Base-by-base conservation (phyloP, 2,113 vertebrate species). In the Aramus guarauna region DNA sequence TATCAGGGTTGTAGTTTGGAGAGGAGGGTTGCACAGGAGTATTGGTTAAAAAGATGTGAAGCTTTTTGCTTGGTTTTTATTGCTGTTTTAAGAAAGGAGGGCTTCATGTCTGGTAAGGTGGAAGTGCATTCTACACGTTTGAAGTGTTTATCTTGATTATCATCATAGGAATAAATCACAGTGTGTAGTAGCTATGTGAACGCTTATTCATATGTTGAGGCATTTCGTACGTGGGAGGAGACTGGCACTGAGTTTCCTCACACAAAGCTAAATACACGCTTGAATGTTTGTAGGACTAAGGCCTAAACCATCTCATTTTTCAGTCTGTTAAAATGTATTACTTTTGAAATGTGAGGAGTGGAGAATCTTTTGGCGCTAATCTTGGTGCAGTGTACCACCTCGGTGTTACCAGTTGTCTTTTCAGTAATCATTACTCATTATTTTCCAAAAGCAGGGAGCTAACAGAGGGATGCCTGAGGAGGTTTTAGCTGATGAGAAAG, bases 51-150 rank as follows among this genome's bases (percentile, higher is more conserved):
- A 58, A 60, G 15, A 22, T 79, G n/a, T 34, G 36, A 43, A 52
- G 8, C 2, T 14, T 87, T 90, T 55, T 82, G 12, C 47, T 80
- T 73, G 12, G 2, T 7, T 73, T 69, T 74, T 36, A 4, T 77
- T n/a, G 5, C 52, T 43, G 9, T 67, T 81, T 80, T 58, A 45
- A n/a, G 59, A 58, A 90, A 80, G n/a, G 85, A 76, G 12, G 24
- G 4, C 41, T 94, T 83, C 17, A 27, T 6, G 66, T 63, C 45
- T 0, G 0, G 29, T 12, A 66, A 63, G 29, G 10, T 36, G 16
- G 26, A 32, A 86, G 34, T 22, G 24, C 3, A 1, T 83, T 84
- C 68, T 78, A 4, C 4, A 1, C 0, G 0, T 45, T 66, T 63
- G 9, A 52, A 83, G 29, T 77, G 43, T 67, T 88, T 76, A 15